Evolutionary conservation across 2,888 invertebrate genomes (phyloP), one percentile per base, ranked within the genome.

Genomic region (Salpingus planirostris): DNA sequence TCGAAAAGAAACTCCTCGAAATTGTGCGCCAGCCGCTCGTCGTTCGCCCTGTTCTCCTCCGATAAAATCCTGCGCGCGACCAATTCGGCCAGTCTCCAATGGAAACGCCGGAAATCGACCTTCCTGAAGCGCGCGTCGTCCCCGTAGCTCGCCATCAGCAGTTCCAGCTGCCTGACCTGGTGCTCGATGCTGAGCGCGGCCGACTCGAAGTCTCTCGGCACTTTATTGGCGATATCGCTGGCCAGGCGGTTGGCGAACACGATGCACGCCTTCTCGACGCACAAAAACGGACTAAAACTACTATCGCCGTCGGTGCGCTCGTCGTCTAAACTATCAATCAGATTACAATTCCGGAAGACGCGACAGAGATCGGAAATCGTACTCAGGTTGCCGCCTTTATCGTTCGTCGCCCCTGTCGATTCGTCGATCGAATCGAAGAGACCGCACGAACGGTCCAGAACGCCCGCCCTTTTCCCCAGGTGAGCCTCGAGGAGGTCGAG

Each of bases 401-500:
- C n/a, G n/a, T n/a, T 29, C 2, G 13, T 11, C n/a, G 3, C 22
- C 13, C 23, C 14, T 21, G 28, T 28, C n/a, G 15, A 6, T 12
- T n/a, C 7, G 15, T 6, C 10, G 4, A 28, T 18, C 10, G 28
- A 5, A 18, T 6, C 18, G 18, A 18, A n/a, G n/a, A n/a, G n/a
- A 21, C 7, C 14, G 13, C 31, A 31, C 2, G 33, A 30, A 15
- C 37, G 39, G 12, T 46, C 47, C 11, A 40, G 28, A 27, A 42
- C 32, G 14, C 41, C 43, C 21, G 43, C 46, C 24, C 34, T 35
- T 2, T 31, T 21, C 10, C 71, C 71, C 13, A 95, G 66, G 65
- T 84, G 83, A 24, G 70, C 69, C 58, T 96, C 92, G 6, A 96
- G 62, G 23, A 77, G 67, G 0, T 64, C 52, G 5, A 95, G 68